These are phyloP conservation scores for Dascillus cervinus DNA, from an alignment of 2,888 invertebrate genomes.

Conservation along the genomic window DNA sequence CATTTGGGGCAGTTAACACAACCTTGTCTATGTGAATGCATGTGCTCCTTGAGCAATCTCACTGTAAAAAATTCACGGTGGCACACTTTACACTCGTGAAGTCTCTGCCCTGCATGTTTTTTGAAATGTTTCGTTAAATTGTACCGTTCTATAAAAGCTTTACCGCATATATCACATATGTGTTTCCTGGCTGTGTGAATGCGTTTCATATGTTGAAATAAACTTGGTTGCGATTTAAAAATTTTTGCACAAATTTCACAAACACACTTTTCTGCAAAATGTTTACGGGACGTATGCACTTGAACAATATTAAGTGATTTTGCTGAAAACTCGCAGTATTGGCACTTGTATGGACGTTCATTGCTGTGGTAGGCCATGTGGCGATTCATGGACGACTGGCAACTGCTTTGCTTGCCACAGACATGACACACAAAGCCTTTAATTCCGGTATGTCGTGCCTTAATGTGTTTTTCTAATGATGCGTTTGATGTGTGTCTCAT, in stretches of 20 bases:
- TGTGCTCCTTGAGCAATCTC: conserved; percentile 21
- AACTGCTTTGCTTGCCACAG: conserved; percentile 26
- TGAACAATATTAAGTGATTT: conserved; percentile 21
- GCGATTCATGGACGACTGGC: conserved; percentile 24
- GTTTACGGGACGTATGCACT: conserved; percentile 20
- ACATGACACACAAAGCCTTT: conserved; percentile 23
- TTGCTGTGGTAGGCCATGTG: conserved; percentile 23
- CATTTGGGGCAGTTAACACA: conserved; percentile 23
- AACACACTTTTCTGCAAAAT: conserved; percentile 17
- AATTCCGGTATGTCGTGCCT: conserved; percentile 20
- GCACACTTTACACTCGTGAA: conserved; percentile 23
- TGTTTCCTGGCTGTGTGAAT: conserved; percentile 21
- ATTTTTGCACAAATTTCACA: conserved; percentile 25
- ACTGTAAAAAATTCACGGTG: conserved; percentile 19
- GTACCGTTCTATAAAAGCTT: conserved; percentile 21
- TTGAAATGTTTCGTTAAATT: conserved; percentile 22
- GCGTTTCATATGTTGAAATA: conserved; percentile 23
- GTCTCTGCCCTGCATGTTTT: conserved; percentile 19
- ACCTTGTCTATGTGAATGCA: conserved; percentile 21
- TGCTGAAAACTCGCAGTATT: conserved; percentile 20
- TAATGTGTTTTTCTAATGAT: conserved; percentile 20
- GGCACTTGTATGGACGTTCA: conserved; percentile 20
- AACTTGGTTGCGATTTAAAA: conserved; percentile 24
- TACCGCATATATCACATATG: conserved; percentile 20
- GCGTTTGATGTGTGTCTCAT: conserved; percentile 22